Conservation (phyloP, 2,113 vertebrate species). For the Xerus inauris region DNA sequence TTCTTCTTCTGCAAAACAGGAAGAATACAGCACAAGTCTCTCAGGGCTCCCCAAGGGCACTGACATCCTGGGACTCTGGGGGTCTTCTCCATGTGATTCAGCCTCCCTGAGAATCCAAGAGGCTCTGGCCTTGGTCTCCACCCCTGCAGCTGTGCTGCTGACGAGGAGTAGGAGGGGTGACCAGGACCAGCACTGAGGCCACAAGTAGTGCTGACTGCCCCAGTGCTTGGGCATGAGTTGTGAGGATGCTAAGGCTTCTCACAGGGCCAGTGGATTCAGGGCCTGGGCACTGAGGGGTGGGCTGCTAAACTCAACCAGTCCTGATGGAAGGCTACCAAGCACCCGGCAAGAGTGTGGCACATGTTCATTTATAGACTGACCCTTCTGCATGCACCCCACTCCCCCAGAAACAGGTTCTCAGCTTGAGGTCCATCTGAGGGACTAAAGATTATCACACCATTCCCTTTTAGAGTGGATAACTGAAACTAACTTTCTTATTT, state of each 20-base stretch:
- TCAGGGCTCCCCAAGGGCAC: neutral
- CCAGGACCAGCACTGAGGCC: neutral
- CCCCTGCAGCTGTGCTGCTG: neutral
- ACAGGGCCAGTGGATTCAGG: neutral
- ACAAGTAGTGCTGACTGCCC: neutral
- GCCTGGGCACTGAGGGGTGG: neutral
- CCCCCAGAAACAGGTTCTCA: neutral
- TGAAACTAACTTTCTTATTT: neutral
- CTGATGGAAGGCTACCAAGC: neutral
- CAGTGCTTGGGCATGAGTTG: no score
- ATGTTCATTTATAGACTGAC: neutral
- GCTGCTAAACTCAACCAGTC: neutral
- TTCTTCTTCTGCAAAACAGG: neutral
- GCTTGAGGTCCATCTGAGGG: neutral
- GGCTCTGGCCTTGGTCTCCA: neutral
- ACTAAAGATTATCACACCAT: rapidly evolving
- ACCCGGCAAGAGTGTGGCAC: neutral
- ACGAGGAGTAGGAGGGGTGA: neutral
- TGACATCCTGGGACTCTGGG: neutral
- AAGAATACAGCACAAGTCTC: neutral
- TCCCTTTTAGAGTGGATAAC: neutral
- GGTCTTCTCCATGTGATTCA: neutral
- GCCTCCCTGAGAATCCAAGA: neutral
- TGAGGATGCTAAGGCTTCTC: neutral
- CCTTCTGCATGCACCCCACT: rapidly evolving